Conservation (phyloP, 1,140 invertebrate species). For the Spodoptera frugiperda region DNA sequence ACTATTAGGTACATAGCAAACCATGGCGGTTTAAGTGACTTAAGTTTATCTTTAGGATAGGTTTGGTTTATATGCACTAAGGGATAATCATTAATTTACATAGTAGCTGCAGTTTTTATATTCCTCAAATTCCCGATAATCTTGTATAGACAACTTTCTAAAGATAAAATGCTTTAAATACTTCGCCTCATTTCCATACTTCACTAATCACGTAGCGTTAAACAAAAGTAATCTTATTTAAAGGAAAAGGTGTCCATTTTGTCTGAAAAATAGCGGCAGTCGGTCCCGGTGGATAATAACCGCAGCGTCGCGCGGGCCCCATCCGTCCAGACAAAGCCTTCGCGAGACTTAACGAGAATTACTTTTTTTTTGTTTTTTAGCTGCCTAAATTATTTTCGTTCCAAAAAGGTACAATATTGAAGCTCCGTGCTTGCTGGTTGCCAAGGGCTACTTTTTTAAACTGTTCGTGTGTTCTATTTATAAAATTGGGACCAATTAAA, state of each 20-base stretch:
- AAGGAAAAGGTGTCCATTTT: conserved; percentile 12
- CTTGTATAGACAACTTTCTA: no score
- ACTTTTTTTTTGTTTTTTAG: conserved; percentile 11
- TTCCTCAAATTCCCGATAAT: no score
- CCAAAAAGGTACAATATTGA: conserved; percentile 5
- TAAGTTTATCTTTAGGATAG: no score
- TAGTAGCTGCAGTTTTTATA: no score
- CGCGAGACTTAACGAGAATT: conserved; percentile 29
- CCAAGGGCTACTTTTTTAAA: not conserved
- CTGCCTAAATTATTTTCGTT: conserved; percentile 7
- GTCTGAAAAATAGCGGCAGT: conserved; percentile 21
- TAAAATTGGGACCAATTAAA: no score
- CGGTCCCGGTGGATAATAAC: conserved; percentile 20
- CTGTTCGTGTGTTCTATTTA: not conserved
- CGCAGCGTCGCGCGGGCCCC: conserved; percentile 19
- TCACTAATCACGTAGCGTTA: not conserved
- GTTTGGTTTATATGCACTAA: no score
- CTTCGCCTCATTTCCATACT: no score
- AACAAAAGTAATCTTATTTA: conserved; percentile 24
- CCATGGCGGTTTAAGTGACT: no score
- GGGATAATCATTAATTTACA: no score
- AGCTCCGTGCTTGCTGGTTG: not conserved
- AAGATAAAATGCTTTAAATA: no score
- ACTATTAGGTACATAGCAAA: no score
- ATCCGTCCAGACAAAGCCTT: conserved; percentile 46